Evolutionary conservation across 2,113 vertebrate species (phyloP).

Genomic region (Poecile atricapillus): DNA sequence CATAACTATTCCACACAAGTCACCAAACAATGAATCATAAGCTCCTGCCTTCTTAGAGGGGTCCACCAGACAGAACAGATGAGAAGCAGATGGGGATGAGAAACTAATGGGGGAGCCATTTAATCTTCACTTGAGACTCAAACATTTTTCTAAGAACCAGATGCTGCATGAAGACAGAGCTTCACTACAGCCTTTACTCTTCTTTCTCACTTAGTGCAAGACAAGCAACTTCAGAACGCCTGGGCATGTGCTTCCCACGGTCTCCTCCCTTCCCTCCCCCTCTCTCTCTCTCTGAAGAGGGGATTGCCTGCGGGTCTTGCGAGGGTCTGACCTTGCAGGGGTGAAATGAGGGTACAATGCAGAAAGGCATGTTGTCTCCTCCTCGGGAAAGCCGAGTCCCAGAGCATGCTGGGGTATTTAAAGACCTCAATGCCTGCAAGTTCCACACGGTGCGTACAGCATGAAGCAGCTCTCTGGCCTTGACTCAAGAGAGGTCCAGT

Average conservation of each 20-base stretch:
- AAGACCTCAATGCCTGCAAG: not conserved
- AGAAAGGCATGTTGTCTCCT: not conserved
- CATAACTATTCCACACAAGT: not conserved
- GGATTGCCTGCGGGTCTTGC: fast-evolving
- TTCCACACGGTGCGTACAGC: not conserved
- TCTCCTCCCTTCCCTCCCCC: not conserved
- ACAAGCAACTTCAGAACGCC: not conserved
- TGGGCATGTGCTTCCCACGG: not conserved
- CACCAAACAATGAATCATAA: not conserved
- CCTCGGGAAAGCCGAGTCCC: not conserved
- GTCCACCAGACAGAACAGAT: not conserved
- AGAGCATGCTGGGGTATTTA: not conserved
- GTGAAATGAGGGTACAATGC: not conserved
- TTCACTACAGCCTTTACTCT: not conserved
- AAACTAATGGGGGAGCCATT: not conserved
- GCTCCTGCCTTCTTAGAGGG: not conserved
- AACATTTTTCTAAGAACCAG: not conserved
- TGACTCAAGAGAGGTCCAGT: not conserved
- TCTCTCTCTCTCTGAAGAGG: not conserved
- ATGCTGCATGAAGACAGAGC: not conserved
- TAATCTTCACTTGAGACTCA: not conserved
- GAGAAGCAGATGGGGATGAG: not conserved
- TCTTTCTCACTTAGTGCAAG: not conserved
- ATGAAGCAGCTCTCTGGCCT: not conserved
- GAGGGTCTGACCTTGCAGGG: not conserved